These are phyloP conservation scores for Sakesphorus luctuosus DNA, from an alignment of 2,113 vertebrate genomes.

Conservation along the genomic window DNA sequence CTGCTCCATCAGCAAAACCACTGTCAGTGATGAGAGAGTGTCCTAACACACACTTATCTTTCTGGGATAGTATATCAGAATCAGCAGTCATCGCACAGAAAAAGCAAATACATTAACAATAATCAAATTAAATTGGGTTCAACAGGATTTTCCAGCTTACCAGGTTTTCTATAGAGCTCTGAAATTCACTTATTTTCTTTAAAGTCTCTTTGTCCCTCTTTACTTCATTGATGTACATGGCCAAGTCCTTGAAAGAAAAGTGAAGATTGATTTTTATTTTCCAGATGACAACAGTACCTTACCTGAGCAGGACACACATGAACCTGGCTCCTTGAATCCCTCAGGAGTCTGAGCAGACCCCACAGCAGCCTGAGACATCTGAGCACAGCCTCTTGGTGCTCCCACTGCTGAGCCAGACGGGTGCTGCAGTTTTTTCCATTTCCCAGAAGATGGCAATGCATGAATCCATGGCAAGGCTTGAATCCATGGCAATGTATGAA, in stretches of 20 bases:
- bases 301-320: background rate
- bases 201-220: slow-evolving; percentile 98
- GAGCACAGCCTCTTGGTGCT: background rate
- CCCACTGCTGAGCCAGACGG: background rate
- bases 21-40: background rate
- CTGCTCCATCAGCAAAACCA: background rate
- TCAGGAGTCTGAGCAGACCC: background rate
- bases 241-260: slow-evolving; percentile 84
- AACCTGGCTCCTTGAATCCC: background rate
- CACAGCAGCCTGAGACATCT: background rate
- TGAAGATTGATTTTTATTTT: background rate
- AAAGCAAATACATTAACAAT: background rate
- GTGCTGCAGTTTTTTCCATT: background rate
- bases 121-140: background rate
- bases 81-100: background rate
- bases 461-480: slow-evolving; percentile 10
- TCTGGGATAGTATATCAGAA: background rate
- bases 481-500: background rate
- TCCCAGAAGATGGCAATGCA: slow-evolving; percentile 60
- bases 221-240: slow-evolving; percentile 98
- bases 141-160: slow-evolving; percentile 74
- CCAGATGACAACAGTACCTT: background rate
- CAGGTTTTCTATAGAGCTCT: slow-evolving; percentile 96
- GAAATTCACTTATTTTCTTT: slow-evolving; percentile 98
- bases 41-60: accelerated